These are phyloP conservation scores for Tretioscincus oriximinensis DNA, from an alignment of 2,113 vertebrate species.

Conservation along the genomic window DNA sequence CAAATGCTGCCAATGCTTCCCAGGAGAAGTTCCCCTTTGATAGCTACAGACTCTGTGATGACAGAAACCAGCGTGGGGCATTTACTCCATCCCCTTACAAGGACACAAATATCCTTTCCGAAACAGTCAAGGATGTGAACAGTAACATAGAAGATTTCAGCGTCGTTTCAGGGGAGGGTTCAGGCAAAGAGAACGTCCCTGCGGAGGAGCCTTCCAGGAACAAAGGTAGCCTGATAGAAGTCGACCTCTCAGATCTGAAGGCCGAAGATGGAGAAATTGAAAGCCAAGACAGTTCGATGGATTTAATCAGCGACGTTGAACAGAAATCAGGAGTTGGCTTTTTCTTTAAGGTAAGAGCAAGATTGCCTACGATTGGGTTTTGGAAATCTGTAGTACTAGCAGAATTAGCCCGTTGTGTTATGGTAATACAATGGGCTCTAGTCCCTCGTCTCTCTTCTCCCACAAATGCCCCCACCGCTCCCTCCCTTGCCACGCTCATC, in stretches of 20 bases:
- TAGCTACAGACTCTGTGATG: conserved; percentile 76
- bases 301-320: conserved; percentile 73
- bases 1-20: conserved; percentile 41
- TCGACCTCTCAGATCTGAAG: conserved; percentile 85
- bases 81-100: conserved; percentile 53
- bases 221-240: conserved; percentile 89
- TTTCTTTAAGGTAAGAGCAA: conserved; percentile 89
- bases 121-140: conserved; percentile 72
- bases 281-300: conserved; percentile 58
- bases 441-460: too few relatives aligned
- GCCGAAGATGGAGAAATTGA: conserved; percentile 74
- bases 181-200: conserved; percentile 68
- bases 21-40: conserved; percentile 72
- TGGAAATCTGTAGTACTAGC: neutral
- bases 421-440: too few relatives aligned
- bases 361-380: accelerated
- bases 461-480: too few relatives aligned
- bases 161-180: conserved; percentile 57
- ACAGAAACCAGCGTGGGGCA: conserved; percentile 80
- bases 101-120: conserved; percentile 74
- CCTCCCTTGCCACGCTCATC: too few relatives aligned
- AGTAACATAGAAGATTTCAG: conserved; percentile 54
- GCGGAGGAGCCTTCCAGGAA: conserved; percentile 72
- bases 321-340: conserved; percentile 90
- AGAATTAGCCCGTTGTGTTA: too few relatives aligned